A percentile compares a stretch with the other conserved stretches of the same genome.
phyloP scores from a whole-genome alignment of 2,888 invertebrate species.

The Macrophya annulata region DNA sequence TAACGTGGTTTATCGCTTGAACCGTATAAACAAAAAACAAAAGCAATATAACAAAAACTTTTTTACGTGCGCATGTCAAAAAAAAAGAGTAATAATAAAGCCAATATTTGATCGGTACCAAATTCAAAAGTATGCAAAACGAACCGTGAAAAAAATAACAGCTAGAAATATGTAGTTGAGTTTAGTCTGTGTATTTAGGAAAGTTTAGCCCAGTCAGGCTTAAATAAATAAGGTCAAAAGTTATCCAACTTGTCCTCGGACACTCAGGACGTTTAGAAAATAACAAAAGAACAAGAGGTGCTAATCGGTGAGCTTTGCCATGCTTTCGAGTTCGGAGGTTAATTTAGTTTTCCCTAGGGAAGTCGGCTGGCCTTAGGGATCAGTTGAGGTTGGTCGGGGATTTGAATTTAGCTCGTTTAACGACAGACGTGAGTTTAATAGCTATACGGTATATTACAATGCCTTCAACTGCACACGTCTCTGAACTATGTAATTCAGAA shows the following conservation, averaged over 20 bases:
- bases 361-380: slow-evolving; percentile 25
- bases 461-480: neutral
- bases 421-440: slow-evolving; percentile 25
- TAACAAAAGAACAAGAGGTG: slow-evolving; percentile 19
- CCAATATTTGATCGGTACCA: slow-evolving; percentile 5
- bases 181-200: slow-evolving; percentile 21
- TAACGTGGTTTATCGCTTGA: no score
- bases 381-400: slow-evolving; percentile 36
- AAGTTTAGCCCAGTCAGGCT: neutral
- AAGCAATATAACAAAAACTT: neutral
- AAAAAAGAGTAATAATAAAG: neutral
- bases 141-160: neutral
- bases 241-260: neutral
- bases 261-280: slow-evolving; percentile 7
- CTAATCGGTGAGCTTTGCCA: slow-evolving; percentile 26
- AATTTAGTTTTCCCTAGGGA: slow-evolving; percentile 35
- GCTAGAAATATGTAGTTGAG: neutral
- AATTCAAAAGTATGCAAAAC: neutral
- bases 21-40: neutral
- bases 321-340: slow-evolving; percentile 26
- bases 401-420: slow-evolving; percentile 25
- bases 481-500: neutral
- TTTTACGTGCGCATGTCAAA: neutral
- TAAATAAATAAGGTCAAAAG: slow-evolving; percentile 6
- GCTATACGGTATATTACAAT: neutral